Base-by-base conservation (phyloP, 2,113 vertebrate species). In the Steatornis caripensis region DNA sequence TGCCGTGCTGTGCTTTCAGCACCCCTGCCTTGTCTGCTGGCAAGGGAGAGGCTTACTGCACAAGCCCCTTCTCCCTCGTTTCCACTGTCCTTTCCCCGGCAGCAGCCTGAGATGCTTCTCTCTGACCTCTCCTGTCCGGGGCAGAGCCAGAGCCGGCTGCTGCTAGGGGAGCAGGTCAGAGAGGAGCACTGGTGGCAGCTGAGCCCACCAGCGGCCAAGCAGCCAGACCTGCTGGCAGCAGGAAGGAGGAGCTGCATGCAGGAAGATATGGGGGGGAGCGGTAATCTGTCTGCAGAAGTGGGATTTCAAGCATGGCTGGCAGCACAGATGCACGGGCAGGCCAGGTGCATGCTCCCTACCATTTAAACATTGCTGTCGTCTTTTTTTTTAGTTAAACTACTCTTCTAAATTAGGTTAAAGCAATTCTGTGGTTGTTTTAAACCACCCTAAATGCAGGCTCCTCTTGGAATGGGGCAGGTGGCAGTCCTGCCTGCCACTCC, bases 381-480 rank as follows among this genome's bases (percentile, higher is more conserved):
- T 61, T 15, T 90, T 81, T 77, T 65, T 37, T 23, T 9, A 65
- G 26, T 78, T 15, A 72, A 83, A 34, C 15, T 92, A 4, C 37
- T 72, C 14, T 74, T 78, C 37, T 75, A 41, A 80, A 71, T 62
- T 54, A 49, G 21, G 16, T 76, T 71, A 79, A 79, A 88, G 41
- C 5, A 79, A 53, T 88, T 70, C 41, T 27, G 11, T 29, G 12
- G 6, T 34, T 70, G 24, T 49, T 83, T 83, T 45, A 79, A 82
- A 82, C 32, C 2, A 1, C 4, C 1, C 3, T 37, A 71, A 58
- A 57, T 27, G 43, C n/a, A 71, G 22, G 6, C 6, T 49, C 0
- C 18, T 66, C 46, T 53, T 2, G 0, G 41, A 85, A 79, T 32
- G 19, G 6, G 10, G 7, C 54, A 61, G 26, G 37, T 70, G 39